Evolutionary conservation across 2,888 invertebrate genomes (phyloP).

Genomic region (Atrina japonica): DNA sequence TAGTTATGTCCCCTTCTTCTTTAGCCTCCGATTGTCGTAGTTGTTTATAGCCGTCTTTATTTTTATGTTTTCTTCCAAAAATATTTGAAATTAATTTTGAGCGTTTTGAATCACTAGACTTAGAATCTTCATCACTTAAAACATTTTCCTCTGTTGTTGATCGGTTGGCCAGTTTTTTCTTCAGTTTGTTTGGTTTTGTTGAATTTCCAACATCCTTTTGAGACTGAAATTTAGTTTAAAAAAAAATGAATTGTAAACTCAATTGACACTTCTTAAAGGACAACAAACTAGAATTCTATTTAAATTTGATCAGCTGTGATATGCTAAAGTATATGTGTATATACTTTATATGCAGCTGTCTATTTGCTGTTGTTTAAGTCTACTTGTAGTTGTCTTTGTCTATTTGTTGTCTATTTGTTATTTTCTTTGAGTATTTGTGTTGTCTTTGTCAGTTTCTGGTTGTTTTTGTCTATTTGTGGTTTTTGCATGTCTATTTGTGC

Average conservation of each 20-base stretch:
- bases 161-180: conserved; percentile 55
- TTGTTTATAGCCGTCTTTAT: conserved; percentile 33
- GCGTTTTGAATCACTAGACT: conserved; percentile 58
- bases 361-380: no score
- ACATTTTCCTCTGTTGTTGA: conserved; percentile 47
- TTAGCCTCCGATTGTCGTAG: not conserved
- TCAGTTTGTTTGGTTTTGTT: conserved; percentile 47
- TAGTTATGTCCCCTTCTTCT: conserved; percentile 26
- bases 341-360: no score
- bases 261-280: not conserved
- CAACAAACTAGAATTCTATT: not conserved
- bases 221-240: conserved; percentile 5
- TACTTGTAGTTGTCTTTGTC: no score
- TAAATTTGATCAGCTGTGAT: no score
- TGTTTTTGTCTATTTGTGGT: no score
- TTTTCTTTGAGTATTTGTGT: no score
- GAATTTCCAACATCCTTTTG: conserved; percentile 8
- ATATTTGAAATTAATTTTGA: conserved; percentile 50
- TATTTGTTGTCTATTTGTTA: no score
- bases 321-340: no score
- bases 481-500: no score
- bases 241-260: not conserved
- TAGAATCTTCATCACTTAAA: conserved; percentile 51
- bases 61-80: conserved; percentile 38
- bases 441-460: no score